Conservation (phyloP, 2,797 vertebrate species). For the Melanotaenia trifasciata region DNA sequence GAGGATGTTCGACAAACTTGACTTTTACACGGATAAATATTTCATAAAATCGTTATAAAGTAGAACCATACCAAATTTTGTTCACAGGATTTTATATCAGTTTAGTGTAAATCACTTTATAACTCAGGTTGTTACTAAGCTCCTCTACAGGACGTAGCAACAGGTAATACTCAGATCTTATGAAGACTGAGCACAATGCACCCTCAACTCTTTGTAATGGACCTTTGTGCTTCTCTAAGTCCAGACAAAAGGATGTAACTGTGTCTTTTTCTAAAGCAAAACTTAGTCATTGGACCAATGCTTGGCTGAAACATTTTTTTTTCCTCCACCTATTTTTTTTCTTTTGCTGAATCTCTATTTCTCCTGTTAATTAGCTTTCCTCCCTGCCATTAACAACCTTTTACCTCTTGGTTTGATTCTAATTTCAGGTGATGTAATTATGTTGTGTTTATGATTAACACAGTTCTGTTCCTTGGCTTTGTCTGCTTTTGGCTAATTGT, state of each 20-base stretch:
- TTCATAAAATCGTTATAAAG: neutral
- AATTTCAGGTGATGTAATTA: slow-evolving; percentile 12
- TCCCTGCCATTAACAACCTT: slow-evolving; percentile 3
- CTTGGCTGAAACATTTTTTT: neutral
- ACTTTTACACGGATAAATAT: neutral
- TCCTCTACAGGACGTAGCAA: slow-evolving; percentile 4
- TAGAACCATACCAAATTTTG: neutral
- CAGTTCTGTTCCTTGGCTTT: neutral
- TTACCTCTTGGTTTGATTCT: slow-evolving; percentile 31
- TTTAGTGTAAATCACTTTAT: slow-evolving; percentile 1
- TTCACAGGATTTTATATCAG: slow-evolving; percentile 5
- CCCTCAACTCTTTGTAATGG: slow-evolving; percentile 23
- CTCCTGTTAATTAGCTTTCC: slow-evolving; percentile 20
- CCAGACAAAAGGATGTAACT: slow-evolving; percentile 40
- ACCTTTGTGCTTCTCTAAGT: slow-evolving; percentile 38
- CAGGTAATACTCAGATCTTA: neutral
- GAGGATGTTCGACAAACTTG: neutral
- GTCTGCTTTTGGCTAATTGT: slow-evolving; percentile 23
- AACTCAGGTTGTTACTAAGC: slow-evolving; percentile 12
- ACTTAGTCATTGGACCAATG: too few species aligned
- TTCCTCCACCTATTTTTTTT: neutral
- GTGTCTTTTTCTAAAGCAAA: neutral
- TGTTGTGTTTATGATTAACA: slow-evolving; percentile 14
- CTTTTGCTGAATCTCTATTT: slow-evolving; percentile 4
- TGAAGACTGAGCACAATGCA: slow-evolving; percentile 9